phyloP scores from a whole-genome alignment of 2,797 vertebrate species.

The Chelmon rostratus region DNA sequence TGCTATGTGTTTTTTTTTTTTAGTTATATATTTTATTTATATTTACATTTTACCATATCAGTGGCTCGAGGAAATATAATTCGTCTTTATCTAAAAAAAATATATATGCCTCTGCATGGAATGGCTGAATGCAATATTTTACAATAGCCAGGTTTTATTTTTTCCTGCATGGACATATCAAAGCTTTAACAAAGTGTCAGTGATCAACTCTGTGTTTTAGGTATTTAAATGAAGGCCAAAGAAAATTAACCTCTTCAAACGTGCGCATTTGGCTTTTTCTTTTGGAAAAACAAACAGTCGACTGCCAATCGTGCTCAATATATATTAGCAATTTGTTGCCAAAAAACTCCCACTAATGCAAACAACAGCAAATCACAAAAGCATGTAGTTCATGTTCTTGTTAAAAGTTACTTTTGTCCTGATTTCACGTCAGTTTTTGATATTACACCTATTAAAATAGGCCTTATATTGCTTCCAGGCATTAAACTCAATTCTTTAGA shows the following conservation, averaged over 20 bases:
- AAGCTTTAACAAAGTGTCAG: not conserved
- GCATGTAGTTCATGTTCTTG: no score
- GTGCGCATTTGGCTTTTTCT: not conserved
- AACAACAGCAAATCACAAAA: not conserved
- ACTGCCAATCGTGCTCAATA: conserved; percentile 6
- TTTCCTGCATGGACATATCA: not conserved
- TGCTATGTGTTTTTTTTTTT: not conserved
- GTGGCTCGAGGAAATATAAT: not conserved
- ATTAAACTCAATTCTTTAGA: not conserved
- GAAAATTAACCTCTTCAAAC: not conserved
- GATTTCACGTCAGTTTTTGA: not conserved
- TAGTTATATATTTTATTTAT: no score
- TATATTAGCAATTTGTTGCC: conserved; percentile 31
- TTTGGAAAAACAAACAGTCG: not conserved
- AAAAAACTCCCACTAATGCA: conserved; percentile 1
- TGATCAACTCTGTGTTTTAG: not conserved
- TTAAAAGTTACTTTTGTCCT: not conserved
- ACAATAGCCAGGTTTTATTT: not conserved
- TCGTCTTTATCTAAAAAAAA: not conserved
- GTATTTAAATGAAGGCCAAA: not conserved
- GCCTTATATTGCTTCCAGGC: not conserved
- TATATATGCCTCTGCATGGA: not conserved
- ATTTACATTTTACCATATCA: not conserved
- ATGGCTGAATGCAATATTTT: not conserved
- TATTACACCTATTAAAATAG: not conserved